phyloP scores from a whole-genome alignment of 1,140 invertebrate genomes.

The Drosophila grimshawi region DNA sequence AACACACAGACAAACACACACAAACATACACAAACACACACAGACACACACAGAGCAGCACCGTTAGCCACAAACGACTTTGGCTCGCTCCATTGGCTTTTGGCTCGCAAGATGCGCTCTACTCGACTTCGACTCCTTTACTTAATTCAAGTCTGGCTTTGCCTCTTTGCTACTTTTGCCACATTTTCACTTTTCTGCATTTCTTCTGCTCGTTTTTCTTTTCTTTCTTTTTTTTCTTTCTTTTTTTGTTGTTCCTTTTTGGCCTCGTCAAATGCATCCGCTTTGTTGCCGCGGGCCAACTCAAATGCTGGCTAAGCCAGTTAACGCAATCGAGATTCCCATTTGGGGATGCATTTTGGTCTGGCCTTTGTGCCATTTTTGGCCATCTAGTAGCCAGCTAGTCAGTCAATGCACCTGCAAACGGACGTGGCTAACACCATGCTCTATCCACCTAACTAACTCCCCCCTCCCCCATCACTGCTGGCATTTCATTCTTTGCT shows the following conservation, averaged over 20 bases:
- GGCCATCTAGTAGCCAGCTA: constrained; percentile 4
- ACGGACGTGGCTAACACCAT: constrained; percentile 32
- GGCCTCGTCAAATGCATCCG: constrained; percentile 68
- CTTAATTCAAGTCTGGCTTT: background rate
- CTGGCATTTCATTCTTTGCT: constrained; percentile 44
- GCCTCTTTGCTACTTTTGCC: constrained; percentile 21
- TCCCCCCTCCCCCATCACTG: background rate
- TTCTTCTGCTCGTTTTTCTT: constrained; percentile 34
- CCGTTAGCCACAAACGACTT: constrained; percentile 57
- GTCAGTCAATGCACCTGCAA: constrained; percentile 69
- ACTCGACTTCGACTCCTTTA: background rate
- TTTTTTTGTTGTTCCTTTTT: constrained; percentile 47
- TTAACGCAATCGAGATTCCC: constrained; percentile 56
- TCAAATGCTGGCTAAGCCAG: constrained; percentile 62
- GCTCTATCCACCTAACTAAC: no score
- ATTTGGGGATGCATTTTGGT: constrained; percentile 28
- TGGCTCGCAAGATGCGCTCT: constrained; percentile 5
- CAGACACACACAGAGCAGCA: constrained; percentile 12
- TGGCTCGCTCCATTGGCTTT: constrained; percentile 41
- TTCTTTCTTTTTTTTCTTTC: constrained; percentile 14
- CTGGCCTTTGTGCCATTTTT: constrained; percentile 24
- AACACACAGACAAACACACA: constrained; percentile 7
- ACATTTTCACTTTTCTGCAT: constrained; percentile 69
- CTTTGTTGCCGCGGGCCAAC: constrained; percentile 55
- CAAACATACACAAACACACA: constrained; percentile 22